Evolutionary conservation across 2,888 invertebrate genomes (phyloP), one percentile per base, ranked within the genome.

Genomic region (Colletes collaris): DNA sequence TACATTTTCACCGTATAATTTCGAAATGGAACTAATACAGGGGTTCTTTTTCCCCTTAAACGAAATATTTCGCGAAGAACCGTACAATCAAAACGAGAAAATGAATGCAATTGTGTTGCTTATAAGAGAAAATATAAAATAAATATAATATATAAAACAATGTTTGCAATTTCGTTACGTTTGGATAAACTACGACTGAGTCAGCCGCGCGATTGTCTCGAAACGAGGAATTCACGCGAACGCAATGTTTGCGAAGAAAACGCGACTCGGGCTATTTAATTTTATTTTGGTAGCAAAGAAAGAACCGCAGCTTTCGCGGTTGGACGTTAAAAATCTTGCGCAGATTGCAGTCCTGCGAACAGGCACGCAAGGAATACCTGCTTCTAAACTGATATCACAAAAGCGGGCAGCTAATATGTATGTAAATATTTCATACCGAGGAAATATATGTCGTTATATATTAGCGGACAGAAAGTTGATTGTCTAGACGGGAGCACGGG

Each of bases 361-460:
- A 49, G 13, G 11, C 13, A 44, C 44, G 8, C 10, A 44, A 44
- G 52, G 65, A 58, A 69, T 69, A 62, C 40, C 50, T 50, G 40
- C 27, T 5, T 11, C 40, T 59, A 58, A 71, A 52, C 70, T 70
- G 50, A 64, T 79, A 74, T 63, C 40, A 70, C 59, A 58, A 70
- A 79, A 64, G 56, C 46, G 53, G 55, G 19, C 56, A 40, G 58
- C 79, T 67, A 81, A 79, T 81, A 81, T 79, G 27, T 75, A 81
- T 75, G 79, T 74, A 81, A 81, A 81, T 79, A 66, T 60, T 55
- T 65, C 44, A 37, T 40, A 64, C 52, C n/a, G 19, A 46, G 40
- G 40, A 73, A 65, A 55, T 73, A 62, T 73, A 71, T 71, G 56
- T 55, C 58, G 62, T 62, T 62, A 53, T 58, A 67, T 63, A 79